Conservation (phyloP, 1,140 invertebrate genomes). For the Andrena cerasifolii region DNA sequence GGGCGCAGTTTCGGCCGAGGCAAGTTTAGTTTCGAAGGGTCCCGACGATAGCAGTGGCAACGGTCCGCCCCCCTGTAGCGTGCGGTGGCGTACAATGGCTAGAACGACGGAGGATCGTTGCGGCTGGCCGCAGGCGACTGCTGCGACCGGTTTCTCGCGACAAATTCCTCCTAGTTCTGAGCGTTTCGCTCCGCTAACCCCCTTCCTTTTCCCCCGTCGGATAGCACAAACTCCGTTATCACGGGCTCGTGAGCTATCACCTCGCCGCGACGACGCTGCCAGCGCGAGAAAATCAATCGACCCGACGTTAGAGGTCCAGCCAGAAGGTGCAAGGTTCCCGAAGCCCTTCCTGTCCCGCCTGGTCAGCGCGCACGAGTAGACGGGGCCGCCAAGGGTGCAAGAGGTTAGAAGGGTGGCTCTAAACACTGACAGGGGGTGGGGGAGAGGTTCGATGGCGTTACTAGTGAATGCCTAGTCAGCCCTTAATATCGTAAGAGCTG, state of each 20-base stretch:
- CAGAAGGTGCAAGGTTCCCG: conserved; percentile 22
- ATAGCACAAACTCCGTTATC: conserved; percentile 17
- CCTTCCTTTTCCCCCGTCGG: conserved; percentile 15
- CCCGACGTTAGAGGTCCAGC: conserved; percentile 26
- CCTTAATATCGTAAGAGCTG: conserved; percentile 81
- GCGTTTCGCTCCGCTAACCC: conserved; percentile 26
- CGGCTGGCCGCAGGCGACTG: conserved; percentile 79
- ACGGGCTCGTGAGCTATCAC: neutral
- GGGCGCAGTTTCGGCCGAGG: conserved; percentile 58
- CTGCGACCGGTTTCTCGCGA: conserved; percentile 73
- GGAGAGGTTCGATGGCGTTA: conserved; percentile 37
- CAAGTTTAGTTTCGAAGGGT: conserved; percentile 67
- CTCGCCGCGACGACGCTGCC: neutral
- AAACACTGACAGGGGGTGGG: conserved; percentile 45
- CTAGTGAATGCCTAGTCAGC: conserved; percentile 79
- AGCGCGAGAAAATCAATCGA: conserved; percentile 79
- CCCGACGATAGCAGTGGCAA: conserved; percentile 50
- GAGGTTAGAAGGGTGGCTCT: conserved; percentile 49
- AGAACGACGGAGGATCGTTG: conserved; percentile 77
- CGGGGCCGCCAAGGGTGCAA: conserved; percentile 16
- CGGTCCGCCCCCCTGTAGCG: conserved; percentile 46
- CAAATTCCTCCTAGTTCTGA: conserved; percentile 67
- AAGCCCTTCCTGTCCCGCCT: conserved; percentile 29
- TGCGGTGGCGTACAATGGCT: conserved; percentile 60
- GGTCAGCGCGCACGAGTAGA: conserved; percentile 8